These are phyloP conservation scores for Linnaemya vulpina DNA, from an alignment of 2,888 invertebrate genomes.

Conservation along the genomic window DNA sequence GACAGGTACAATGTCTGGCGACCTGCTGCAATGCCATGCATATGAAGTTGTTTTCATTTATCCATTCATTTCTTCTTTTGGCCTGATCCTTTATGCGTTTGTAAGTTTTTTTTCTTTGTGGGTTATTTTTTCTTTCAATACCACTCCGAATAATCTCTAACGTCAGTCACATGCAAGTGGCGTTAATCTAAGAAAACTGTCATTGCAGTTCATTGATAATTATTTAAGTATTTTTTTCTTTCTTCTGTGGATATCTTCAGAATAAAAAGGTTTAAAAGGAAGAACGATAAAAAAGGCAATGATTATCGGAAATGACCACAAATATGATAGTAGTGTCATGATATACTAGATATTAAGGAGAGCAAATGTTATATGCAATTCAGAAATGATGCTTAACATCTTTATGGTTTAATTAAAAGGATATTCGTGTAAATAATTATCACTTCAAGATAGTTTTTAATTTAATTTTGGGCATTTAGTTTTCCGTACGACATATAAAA, in stretches of 20 bases:
- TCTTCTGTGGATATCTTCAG: constrained; percentile 1
- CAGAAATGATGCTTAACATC: constrained; percentile 63
- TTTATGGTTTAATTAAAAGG: constrained; percentile 81
- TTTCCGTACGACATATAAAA: constrained; percentile 21
- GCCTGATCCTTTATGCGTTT: constrained; percentile 17
- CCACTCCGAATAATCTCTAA: constrained; percentile 55
- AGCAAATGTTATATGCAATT: constrained; percentile 50
- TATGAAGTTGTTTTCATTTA: constrained; percentile 7
- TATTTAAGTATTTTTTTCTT: constrained; percentile 32
- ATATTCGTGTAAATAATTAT: constrained; percentile 78
- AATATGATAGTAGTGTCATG: constrained; percentile 72
- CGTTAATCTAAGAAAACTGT: constrained; percentile 70
- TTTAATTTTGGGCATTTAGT: constrained; percentile 16
- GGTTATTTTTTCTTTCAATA: background rate
- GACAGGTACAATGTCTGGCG: constrained; percentile 42
- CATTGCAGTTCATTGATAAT: constrained; percentile 72
- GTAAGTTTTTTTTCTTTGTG: background rate
- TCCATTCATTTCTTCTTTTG: constrained; percentile 10
- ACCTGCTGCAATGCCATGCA: constrained; percentile 46
- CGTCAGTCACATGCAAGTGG: constrained; percentile 69
- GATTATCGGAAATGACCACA: constrained; percentile 73
- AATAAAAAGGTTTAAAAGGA: constrained; percentile 44
- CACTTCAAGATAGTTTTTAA: constrained; percentile 61
- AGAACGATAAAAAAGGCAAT: constrained; percentile 50
- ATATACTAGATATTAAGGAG: constrained; percentile 54